Evolutionary conservation across 2,113 vertebrate species (phyloP).

Genomic region (Polypterus senegalus): DNA sequence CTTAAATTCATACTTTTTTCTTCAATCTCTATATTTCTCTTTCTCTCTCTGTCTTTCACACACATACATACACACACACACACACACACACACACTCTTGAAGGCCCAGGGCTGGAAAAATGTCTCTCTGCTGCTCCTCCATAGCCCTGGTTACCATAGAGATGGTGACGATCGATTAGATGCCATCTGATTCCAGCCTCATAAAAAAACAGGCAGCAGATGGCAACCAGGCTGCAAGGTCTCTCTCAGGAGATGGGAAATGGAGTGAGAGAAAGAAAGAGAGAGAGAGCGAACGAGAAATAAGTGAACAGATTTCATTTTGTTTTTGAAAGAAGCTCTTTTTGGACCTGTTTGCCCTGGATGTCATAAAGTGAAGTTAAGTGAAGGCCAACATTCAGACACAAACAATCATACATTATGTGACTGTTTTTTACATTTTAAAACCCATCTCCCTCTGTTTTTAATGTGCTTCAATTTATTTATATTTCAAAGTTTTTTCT

Average conservation of each 20-base stretch:
- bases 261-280: slow-evolving; percentile 25
- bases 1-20: no score
- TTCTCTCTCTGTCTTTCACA: no score
- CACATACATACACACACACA: no score
- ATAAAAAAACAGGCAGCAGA: slow-evolving; percentile 68
- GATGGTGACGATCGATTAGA: slow-evolving; percentile 75
- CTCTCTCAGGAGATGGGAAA: slow-evolving; percentile 47
- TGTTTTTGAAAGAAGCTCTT: background rate
- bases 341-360: background rate
- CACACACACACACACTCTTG: slow-evolving; percentile 14
- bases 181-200: slow-evolving; percentile 74
- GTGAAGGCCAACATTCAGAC: background rate
- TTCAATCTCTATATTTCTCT: no score
- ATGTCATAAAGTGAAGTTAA: background rate
- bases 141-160: slow-evolving; percentile 75
- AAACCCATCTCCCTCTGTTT: no score
- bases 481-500: no score
- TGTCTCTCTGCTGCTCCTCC: slow-evolving; percentile 56
- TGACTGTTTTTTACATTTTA: no score
- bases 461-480: no score
- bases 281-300: slow-evolving; percentile 17
- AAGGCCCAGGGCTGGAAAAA: slow-evolving; percentile 55
- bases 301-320: slow-evolving; percentile 12
- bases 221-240: slow-evolving; percentile 63
- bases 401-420: background rate